phyloP scores from a whole-genome alignment of 2,113 vertebrate species.

The Entomyzon cyanotis region DNA sequence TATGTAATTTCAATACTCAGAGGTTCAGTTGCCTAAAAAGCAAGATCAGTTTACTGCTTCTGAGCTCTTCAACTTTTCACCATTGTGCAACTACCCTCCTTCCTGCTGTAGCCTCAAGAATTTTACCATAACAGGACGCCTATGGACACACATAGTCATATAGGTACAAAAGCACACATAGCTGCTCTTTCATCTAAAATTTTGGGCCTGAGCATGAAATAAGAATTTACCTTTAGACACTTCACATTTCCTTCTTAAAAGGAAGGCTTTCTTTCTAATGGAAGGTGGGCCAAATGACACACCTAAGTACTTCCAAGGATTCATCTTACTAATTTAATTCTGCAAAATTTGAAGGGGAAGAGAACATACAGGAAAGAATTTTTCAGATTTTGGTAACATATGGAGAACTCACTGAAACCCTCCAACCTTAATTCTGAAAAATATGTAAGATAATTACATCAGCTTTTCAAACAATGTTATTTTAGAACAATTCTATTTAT shows the following conservation, averaged over 20 bases:
- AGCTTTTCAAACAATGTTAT: neutral
- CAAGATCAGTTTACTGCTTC: neutral
- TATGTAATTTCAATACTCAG: neutral
- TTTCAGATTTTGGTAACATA: neutral
- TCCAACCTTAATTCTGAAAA: neutral
- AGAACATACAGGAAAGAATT: neutral
- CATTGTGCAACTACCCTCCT: neutral
- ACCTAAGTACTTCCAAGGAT: neutral
- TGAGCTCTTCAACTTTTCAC: neutral
- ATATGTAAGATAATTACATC: neutral
- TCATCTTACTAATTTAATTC: neutral
- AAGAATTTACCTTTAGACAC: neutral
- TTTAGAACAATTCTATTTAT: neutral
- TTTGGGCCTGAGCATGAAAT: neutral
- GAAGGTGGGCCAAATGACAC: neutral
- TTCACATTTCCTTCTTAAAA: neutral
- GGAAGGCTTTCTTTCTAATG: neutral
- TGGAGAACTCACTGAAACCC: neutral
- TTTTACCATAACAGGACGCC: neutral
- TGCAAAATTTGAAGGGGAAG: neutral
- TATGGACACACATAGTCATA: neutral
- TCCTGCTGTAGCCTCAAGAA: neutral
- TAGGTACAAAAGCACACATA: neutral
- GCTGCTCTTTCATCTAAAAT: neutral
- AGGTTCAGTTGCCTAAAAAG: neutral